Evolutionary conservation across 2,888 invertebrate genomes (phyloP).

Genomic region (Cantharis flavilabris): DNA sequence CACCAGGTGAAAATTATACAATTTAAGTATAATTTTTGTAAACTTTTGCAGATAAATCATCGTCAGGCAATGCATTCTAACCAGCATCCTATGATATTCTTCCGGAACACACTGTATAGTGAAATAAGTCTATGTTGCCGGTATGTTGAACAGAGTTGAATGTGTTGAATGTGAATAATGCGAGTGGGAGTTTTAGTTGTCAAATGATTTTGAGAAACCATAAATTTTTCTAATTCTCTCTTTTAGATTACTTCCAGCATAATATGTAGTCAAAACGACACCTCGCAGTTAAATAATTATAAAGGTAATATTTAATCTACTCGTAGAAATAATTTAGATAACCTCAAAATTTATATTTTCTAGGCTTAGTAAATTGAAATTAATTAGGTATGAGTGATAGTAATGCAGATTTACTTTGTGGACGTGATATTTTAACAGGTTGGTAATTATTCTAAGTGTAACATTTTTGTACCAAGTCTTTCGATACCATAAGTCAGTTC

Average conservation of each 20-base stretch:
- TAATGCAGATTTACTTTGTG: conserved; percentile 12
- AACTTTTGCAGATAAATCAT: no score
- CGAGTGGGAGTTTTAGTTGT: neutral
- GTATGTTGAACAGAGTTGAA: neutral
- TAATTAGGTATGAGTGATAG: conserved; percentile 18
- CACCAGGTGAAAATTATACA: no score
- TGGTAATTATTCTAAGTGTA: conserved; percentile 1
- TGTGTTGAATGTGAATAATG: neutral
- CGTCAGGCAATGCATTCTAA: no score
- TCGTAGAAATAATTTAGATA: neutral
- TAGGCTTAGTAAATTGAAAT: neutral
- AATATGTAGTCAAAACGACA: neutral
- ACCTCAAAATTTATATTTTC: neutral
- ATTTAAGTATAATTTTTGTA: no score
- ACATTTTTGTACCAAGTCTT: neutral
- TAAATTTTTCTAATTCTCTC: neutral
- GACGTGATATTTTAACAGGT: conserved; percentile 22
- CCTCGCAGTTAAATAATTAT: neutral
- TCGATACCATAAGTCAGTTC: neutral
- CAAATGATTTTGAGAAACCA: neutral
- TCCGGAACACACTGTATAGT: neutral
- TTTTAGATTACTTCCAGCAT: neutral
- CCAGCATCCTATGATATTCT: neutral
- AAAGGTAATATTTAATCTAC: neutral
- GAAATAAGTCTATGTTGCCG: no score